Evolutionary conservation across 2,888 invertebrate species (phyloP), one percentile per base, ranked within the genome.

Genomic region (Phyllotreta striolata): DNA sequence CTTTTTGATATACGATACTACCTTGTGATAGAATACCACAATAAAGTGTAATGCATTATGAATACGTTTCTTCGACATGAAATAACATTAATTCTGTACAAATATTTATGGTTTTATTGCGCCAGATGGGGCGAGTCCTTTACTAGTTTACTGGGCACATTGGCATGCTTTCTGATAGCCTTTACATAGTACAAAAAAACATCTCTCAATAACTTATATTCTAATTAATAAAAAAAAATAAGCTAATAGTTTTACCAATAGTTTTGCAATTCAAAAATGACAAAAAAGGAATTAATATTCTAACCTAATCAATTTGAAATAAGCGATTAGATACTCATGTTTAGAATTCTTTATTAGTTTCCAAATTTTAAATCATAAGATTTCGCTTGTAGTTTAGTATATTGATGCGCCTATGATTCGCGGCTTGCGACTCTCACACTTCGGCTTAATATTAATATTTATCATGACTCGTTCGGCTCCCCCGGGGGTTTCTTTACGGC

Each of bases 21-120:
- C 62, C 67, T 63, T 60, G 55, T 64, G 71, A 70, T 71, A 72
- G 71, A 73, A 76, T 71, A 72, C 69, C 71, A 72, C 73, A 73
- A 75, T 75, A 72, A 75, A 76, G 67, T 64, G 74, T 74, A 72
- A 72, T 71, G 72, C 67, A 66, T 67, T 70, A 72, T 72, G 68
- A 71, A 70, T 70, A 66, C 65, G 65, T 66, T 68, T 64, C 73
- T 70, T 70, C 70, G 70, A 77, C 76, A 76, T 73, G 75, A 78
- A 78, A 41, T 75, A 74, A 72, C 79, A 77, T 79, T 79, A 79
- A 80, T 80, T 78, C 78, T 76, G 77, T 79, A 77, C 79, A 80
- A 80, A 79, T 80, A 80, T 81, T 81, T 80, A 81, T 80, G 79
- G 78, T 80, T 80, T 80, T 81, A 81, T 80, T 80, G 75, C 79